These are phyloP conservation scores for Phylloscopus trochilus DNA, from an alignment of 2,113 vertebrate genomes.

Conservation along the genomic window DNA sequence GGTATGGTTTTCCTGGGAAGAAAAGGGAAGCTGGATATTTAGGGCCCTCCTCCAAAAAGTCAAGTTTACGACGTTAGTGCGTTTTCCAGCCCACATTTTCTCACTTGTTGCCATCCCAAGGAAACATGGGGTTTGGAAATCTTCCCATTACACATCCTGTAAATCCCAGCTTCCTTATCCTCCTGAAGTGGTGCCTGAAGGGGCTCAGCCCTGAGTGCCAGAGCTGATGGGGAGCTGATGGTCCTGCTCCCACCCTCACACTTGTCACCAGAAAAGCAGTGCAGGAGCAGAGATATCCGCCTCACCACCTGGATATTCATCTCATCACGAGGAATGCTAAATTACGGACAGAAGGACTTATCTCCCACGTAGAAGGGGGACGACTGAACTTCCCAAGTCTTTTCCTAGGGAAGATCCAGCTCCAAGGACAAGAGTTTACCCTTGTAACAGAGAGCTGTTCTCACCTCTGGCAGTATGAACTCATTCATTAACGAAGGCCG, in stretches of 20 bases:
- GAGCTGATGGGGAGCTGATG: background rate
- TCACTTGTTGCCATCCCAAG: background rate
- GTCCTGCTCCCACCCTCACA: background rate
- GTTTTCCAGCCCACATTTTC: background rate
- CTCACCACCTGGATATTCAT: background rate
- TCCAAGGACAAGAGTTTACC: background rate
- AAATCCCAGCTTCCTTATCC: background rate
- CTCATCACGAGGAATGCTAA: background rate
- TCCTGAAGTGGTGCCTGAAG: background rate
- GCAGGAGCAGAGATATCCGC: background rate
- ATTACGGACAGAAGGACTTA: background rate
- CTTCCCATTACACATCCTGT: fast-evolving
- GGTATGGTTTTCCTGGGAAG: fast-evolving
- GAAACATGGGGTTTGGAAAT: background rate
- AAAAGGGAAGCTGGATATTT: background rate
- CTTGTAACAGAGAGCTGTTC: background rate
- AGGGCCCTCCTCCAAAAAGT: background rate
- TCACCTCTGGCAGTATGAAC: background rate
- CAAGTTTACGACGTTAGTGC: fast-evolving
- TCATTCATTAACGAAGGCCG: background rate
- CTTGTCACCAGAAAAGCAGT: background rate
- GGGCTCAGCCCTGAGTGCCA: background rate
- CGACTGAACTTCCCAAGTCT: background rate
- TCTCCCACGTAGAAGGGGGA: fast-evolving
- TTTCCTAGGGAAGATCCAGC: background rate